Evolutionary conservation across 2,888 invertebrate genomes (phyloP).

Genomic region (Polydesmus complanatus): DNA sequence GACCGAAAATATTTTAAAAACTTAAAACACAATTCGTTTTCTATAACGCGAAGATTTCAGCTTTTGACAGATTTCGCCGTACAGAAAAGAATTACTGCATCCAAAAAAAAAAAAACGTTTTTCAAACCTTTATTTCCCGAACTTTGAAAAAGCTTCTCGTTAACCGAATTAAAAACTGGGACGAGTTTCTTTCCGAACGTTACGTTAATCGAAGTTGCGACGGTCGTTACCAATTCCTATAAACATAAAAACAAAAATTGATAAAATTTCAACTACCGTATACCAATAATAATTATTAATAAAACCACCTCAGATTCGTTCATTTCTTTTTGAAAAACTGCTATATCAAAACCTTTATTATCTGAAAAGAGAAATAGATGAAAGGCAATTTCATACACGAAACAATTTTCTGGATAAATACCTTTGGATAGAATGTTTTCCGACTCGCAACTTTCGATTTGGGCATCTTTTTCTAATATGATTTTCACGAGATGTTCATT

Average conservation of each 20-base stretch:
- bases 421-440: constrained; percentile 2
- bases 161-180: not conserved
- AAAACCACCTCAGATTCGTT: not conserved
- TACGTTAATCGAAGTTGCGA: not conserved
- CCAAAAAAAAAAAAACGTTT: too few relatives aligned
- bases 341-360: not conserved
- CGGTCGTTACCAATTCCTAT: not conserved
- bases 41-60: too few relatives aligned
- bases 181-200: not conserved
- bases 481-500: constrained; percentile 2
- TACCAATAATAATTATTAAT: not conserved
- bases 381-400: too few relatives aligned
- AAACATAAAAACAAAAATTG: not conserved
- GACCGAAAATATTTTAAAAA: too few relatives aligned
- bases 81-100: too few relatives aligned
- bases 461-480: constrained; percentile 5
- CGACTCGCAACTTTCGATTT: constrained; percentile 7
- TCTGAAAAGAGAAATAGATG: too few relatives aligned
- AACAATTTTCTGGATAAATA: too few relatives aligned
- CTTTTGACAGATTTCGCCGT: too few relatives aligned
- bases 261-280: not conserved
- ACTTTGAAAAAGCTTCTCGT: too few relatives aligned
- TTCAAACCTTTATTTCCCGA: too few relatives aligned
- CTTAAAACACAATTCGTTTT: too few relatives aligned
- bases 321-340: not conserved